These are phyloP conservation scores for Eidolon dupreanum DNA, from an alignment of 2,797 vertebrate species.

Conservation along the genomic window DNA sequence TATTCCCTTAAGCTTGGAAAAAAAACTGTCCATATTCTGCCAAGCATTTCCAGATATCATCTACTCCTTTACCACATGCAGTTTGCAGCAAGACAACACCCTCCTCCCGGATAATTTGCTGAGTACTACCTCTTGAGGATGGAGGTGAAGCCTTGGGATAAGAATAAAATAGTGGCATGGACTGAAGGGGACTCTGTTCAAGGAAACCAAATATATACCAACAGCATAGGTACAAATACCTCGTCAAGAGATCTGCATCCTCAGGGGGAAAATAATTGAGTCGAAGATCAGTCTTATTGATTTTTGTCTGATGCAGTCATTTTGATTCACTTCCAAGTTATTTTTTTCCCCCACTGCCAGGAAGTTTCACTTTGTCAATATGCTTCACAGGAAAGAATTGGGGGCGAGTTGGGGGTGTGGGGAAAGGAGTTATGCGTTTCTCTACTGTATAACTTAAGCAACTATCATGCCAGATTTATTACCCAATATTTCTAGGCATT, in stretches of 20 bases:
- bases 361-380: background rate
- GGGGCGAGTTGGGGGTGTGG: background rate
- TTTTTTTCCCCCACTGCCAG: background rate
- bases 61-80: background rate
- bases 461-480: background rate
- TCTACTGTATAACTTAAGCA: background rate
- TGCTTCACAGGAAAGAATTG: background rate
- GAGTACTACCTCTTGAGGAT: background rate
- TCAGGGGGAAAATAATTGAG: conserved; percentile 46
- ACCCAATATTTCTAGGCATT: background rate
- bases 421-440: background rate
- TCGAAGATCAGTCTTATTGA: conserved; percentile 49
- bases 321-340: conserved; percentile 45
- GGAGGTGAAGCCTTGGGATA: background rate
- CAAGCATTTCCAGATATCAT: background rate
- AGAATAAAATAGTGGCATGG: background rate
- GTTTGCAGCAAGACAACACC: background rate
- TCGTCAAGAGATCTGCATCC: background rate
- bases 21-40: background rate
- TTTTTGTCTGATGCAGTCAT: conserved; percentile 46
- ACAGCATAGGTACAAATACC: background rate
- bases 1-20: background rate
- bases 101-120: background rate
- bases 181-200: background rate
- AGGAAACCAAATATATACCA: background rate